Base-by-base conservation (phyloP, 2,888 invertebrate species). In the Andrena bicolor region DNA sequence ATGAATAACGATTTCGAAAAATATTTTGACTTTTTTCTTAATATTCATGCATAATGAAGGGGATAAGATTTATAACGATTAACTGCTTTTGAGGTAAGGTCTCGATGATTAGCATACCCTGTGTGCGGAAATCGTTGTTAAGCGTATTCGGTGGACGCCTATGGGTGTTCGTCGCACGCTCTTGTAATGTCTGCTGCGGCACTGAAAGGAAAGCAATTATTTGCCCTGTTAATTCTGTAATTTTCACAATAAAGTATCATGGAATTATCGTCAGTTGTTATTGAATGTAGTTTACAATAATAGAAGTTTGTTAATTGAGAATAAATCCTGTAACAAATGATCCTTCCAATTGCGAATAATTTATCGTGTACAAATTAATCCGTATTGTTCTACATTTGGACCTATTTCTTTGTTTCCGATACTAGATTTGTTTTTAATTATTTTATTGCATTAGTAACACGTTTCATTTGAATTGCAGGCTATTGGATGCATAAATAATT, bases 401-500 rank as follows among this genome's bases (percentile, higher is more conserved):
- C 16, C 10, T 4, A 48, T 49, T 16, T 64, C 23, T 16, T 0
- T 30, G 13, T 72, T 58, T 32, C 2, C 10, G 10, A 48, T 26
- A 61, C 16, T 23, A 2, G 26, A 71, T 51, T 20, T 30, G 8
- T 10, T 8, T 7, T 32, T 1, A 26, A 61, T 66, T 28, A 20
- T 63, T 75, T 1, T 30, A 20, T 4, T 53, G 53, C 4, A 20
- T 60, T 20, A 77, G 69, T 80, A 69, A 78, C 70, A 53, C 64
- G 16, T 80, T 71, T 63, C n/a, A 32, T 76, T 76, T 80, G 16
- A 76, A 80, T 84, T 84, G 26, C 83, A 83, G 82, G 76, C 53
- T 61, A 26, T 74, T 23, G 6, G n/a, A 81, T 23, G 26, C 16
- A 26, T 82, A 68, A 56, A 71, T 41, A 63, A 35, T 69, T 68